Evolutionary conservation across 2,797 vertebrate species (phyloP).

Genomic region (Macroramphosus scolopax): DNA sequence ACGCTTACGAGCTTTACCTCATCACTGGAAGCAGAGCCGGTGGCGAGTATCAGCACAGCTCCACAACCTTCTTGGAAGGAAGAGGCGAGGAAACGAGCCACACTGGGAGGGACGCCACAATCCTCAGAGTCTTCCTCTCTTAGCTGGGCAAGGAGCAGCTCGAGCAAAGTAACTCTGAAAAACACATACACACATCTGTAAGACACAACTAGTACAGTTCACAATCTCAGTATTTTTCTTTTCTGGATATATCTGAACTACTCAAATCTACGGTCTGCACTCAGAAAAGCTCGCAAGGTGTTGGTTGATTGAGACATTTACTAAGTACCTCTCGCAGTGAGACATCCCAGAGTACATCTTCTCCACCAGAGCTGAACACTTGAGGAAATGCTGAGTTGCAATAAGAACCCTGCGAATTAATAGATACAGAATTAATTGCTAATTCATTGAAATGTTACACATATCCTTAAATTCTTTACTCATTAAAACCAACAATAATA

Average conservation of each 20-base stretch:
- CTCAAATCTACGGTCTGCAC: not conserved
- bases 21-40: constrained; percentile 66
- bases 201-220: not conserved
- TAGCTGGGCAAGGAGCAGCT: constrained; percentile 81
- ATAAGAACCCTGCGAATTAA: constrained; percentile 84
- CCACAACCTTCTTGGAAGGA: constrained; percentile 83
- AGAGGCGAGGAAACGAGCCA: constrained; percentile 80
- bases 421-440: not conserved
- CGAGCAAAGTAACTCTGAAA: constrained; percentile 84
- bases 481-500: too few species aligned
- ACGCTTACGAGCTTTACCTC: constrained; percentile 74
- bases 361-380: constrained; percentile 83
- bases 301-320: too few species aligned
- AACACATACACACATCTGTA: constrained; percentile 3
- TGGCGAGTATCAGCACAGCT: constrained; percentile 80
- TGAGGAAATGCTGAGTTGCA: constrained; percentile 89
- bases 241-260: not conserved
- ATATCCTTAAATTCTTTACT: too few species aligned
- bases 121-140: constrained; percentile 69
- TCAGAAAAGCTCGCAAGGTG: not conserved
- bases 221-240: not conserved
- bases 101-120: constrained; percentile 58
- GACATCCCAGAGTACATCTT: constrained; percentile 87
- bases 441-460: not conserved
- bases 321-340: constrained; percentile 86